Percentiles rank a stretch among this genome's conserved stretches.
Conservation (phyloP, 1,140 invertebrate species). For the Bacillus rossius region DNA sequence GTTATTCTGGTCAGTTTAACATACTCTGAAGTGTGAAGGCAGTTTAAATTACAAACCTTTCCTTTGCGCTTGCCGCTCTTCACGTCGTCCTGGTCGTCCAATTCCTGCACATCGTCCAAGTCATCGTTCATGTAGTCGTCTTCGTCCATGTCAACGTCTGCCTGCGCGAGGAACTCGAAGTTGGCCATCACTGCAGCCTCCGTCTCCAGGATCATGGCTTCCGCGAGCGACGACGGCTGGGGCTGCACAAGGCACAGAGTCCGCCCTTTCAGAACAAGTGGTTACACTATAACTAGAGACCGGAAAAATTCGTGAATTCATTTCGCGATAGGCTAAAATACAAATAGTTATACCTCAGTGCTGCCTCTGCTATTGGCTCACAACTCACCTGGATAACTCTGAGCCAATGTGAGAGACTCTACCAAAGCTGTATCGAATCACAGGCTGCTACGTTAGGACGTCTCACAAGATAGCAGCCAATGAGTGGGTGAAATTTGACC, state of each 20-base stretch:
- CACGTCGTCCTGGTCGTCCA: slow-evolving; percentile 56
- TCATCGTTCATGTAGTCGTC: slow-evolving; percentile 75
- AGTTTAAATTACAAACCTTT: slow-evolving; percentile 32
- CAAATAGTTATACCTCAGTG: too few relatives aligned
- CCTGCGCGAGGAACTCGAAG: slow-evolving; percentile 84
- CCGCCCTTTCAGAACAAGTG: background rate
- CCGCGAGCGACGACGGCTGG: slow-evolving; percentile 51
- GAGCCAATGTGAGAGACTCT: too few relatives aligned
- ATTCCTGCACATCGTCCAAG: slow-evolving; percentile 54
- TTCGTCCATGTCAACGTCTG: slow-evolving; percentile 86
- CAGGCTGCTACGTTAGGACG: too few relatives aligned
- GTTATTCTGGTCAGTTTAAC: too few relatives aligned
- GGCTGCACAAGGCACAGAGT: slow-evolving; percentile 28
- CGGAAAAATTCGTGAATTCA: too few relatives aligned
- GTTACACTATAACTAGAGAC: background rate
- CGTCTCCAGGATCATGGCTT: slow-evolving; percentile 80
- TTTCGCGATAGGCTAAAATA: too few relatives aligned
- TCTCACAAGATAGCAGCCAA: too few relatives aligned
- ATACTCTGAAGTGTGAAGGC: too few relatives aligned
- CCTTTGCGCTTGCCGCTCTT: slow-evolving; percentile 50
- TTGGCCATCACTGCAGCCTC: slow-evolving; percentile 93
- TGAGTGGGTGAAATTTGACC: too few relatives aligned
- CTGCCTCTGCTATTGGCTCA: too few relatives aligned
- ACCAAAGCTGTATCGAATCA: too few relatives aligned
- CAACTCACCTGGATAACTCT: too few relatives aligned